These are phyloP conservation scores for Cryptotis parvus DNA, from an alignment of 2,113 vertebrate species.

Conservation along the genomic window DNA sequence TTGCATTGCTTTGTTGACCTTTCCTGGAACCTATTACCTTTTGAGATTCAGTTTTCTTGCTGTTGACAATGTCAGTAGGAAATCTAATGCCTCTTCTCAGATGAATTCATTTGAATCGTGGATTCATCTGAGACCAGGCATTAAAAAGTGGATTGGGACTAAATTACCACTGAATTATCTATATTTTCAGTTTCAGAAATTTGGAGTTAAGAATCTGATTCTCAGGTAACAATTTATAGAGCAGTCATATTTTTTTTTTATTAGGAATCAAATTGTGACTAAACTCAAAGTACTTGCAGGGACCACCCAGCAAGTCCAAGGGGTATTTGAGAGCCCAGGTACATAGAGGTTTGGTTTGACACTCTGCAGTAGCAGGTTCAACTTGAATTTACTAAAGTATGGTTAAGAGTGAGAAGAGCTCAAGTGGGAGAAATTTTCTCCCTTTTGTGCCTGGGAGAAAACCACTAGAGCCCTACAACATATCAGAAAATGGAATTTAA, in stretches of 20 bases:
- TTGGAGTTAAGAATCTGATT: not conserved
- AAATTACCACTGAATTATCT: not conserved
- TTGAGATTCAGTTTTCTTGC: not conserved
- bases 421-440: slow-evolving; percentile 15
- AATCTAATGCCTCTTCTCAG: not conserved
- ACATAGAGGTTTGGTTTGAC: not conserved
- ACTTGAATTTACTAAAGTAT: slow-evolving; percentile 26
- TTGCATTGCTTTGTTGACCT: not conserved
- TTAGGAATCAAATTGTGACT: not conserved
- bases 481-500: slow-evolving; percentile 7
- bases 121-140: too few species aligned
- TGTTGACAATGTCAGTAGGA: not conserved
- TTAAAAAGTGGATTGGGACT: not conserved
- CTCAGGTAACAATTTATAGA: not conserved
- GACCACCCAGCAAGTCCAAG: slow-evolving; percentile 7
- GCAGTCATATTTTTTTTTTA: not conserved
- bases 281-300: not conserved
- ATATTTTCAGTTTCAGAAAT: not conserved
- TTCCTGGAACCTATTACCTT: not conserved
- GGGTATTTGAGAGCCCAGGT: not conserved
- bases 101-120: too few species aligned
- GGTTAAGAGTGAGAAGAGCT: slow-evolving; percentile 52
- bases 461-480: slow-evolving; percentile 38
- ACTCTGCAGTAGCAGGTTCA: slow-evolving; percentile 35
- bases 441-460: slow-evolving; percentile 20